Evolutionary conservation across 1,140 invertebrate genomes (phyloP).

Genomic region (Hyposmocoma kahamanoa): DNA sequence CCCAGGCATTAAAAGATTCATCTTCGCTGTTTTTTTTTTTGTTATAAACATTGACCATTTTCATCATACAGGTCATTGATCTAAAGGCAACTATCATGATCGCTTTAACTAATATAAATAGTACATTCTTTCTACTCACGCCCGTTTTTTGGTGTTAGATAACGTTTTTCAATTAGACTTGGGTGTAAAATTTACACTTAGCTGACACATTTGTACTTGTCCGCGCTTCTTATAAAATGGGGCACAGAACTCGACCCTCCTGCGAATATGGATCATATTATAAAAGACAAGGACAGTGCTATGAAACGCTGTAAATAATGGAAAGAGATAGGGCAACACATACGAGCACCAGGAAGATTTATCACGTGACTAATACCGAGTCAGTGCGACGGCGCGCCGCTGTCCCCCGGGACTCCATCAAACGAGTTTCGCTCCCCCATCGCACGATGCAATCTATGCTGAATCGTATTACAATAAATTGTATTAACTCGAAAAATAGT

Average conservation of each 20-base stretch:
- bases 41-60: neutral
- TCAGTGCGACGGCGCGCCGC: conserved; percentile 49
- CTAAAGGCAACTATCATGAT: too few species aligned
- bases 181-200: conserved; percentile 36
- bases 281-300: conserved; percentile 45
- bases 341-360: conserved; percentile 53
- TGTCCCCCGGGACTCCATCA: conserved; percentile 66
- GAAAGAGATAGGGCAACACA: conserved; percentile 46
- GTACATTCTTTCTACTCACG: too few species aligned
- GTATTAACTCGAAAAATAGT: conserved; percentile 73
- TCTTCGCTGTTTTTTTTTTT: conserved; percentile 1
- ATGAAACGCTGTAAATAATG: conserved; percentile 34
- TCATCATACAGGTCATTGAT: conserved; percentile 2
- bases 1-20: neutral
- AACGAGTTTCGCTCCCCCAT: conserved; percentile 69
- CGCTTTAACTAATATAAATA: too few species aligned
- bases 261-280: conserved; percentile 50
- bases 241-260: conserved; percentile 49
- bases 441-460: conserved; percentile 71
- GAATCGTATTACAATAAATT: conserved; percentile 74
- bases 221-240: conserved; percentile 50
- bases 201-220: conserved; percentile 45
- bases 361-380: conserved; percentile 70
- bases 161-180: conserved; percentile 3
- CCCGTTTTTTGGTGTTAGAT: neutral